Evolutionary conservation across 2,113 vertebrate species (phyloP), one percentile per base, ranked within the genome.

Genomic region (Callionymus lyra): DNA sequence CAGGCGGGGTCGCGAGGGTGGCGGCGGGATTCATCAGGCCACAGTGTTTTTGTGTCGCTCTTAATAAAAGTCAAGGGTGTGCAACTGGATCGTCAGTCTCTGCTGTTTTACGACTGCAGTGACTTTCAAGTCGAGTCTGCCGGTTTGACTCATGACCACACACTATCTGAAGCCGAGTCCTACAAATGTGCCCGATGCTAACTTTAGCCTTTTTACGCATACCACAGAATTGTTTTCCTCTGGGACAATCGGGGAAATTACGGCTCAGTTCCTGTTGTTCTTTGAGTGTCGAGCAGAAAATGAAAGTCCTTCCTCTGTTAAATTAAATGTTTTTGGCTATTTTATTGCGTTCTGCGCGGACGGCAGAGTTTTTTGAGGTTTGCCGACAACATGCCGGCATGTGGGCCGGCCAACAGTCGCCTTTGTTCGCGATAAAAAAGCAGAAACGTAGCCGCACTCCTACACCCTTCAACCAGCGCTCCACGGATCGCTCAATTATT

Each of bases 71-170:
- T 50, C 36, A 55, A 45, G 63, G 50, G 59, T 66, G 76, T 54
- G 38, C 50, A 59, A n/a, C 49, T 16, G 47, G 34, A 44, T 62
- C 11, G 13, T 52, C 53, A 42, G 38, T 66, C 56, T 41, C 31
- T 38, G 31, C 9, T 9, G 36, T 66, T 83, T 78, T 67, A 72
- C 59, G 51, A 75, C 76, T 76, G 74, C 70, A 76, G 76, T 53
- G 70, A 53, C 64, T 72, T 77, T 70, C 60, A 68, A 64, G 54
- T 44, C 47, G 70, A 60, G 68, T 50, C 50, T 38, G 47, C 39
- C 19, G 57, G 43, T 45, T 45, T 60, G 63, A 47, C 74, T 63
- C 64, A 53, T 27, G 52, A 74, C 69, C 65, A 32, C 70, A 60
- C 36, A 42, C 54, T 48, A 43, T 70, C 58, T 72, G 41, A 72